These are phyloP conservation scores for Drosophila ercepeae DNA, from an alignment of 1,140 invertebrate species.

Conservation along the genomic window DNA sequence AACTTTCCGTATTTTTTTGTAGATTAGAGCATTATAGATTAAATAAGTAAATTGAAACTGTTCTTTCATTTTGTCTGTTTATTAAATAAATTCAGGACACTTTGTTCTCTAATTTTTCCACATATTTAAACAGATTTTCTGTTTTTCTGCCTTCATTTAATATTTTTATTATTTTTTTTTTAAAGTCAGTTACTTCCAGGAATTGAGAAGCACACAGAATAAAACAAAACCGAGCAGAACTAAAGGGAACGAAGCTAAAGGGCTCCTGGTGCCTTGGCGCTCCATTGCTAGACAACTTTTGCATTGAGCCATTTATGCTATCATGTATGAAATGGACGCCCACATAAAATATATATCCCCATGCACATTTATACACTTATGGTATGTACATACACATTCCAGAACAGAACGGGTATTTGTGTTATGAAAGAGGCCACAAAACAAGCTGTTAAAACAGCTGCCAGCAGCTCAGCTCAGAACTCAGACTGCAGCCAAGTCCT, in stretches of 20 bases:
- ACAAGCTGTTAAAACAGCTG: slow-evolving; percentile 75
- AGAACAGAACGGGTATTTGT: slow-evolving; percentile 49
- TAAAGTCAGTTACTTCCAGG: slow-evolving; percentile 52
- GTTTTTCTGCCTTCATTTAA: slow-evolving; percentile 3
- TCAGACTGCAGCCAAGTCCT: slow-evolving; percentile 30
- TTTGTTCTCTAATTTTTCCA: slow-evolving; percentile 36
- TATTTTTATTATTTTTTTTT: slow-evolving; percentile 8
- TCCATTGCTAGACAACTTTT: slow-evolving; percentile 48
- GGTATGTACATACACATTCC: slow-evolving; percentile 1
- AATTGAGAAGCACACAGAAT: background rate
- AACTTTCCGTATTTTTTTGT: no score
- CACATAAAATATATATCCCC: slow-evolving; percentile 42
- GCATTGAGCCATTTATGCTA: slow-evolving; percentile 57
- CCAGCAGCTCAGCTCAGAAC: slow-evolving; percentile 37
- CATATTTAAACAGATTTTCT: background rate
- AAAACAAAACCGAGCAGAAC: slow-evolving; percentile 8
- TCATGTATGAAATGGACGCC: slow-evolving; percentile 62
- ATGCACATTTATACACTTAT: slow-evolving; percentile 10
- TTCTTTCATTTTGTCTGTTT: background rate
- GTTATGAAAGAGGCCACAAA: slow-evolving; percentile 56
- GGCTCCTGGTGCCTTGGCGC: slow-evolving; percentile 17
- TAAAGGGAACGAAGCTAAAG: slow-evolving; percentile 15
- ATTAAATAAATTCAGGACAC: background rate
- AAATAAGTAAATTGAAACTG: no score
- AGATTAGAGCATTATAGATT: no score